phyloP scores from a whole-genome alignment of 2,888 invertebrate species.

The Volucella zonaria region DNA sequence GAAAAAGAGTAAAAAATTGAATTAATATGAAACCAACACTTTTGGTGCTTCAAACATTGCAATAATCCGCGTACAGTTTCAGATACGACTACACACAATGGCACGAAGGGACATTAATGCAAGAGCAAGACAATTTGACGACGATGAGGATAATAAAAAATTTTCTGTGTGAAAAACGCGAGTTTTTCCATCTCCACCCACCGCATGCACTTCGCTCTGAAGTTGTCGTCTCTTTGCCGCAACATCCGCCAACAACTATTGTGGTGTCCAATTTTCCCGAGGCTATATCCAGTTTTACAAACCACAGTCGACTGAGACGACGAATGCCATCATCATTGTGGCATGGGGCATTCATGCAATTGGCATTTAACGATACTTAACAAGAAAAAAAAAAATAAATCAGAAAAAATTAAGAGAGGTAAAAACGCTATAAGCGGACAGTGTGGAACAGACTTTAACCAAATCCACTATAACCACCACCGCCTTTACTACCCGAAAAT shows the following conservation, averaged over 20 bases:
- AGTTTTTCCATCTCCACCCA: constrained; percentile 39
- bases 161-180: constrained; percentile 62
- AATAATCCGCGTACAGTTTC: constrained; percentile 1
- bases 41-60: constrained; percentile 40
- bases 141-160: constrained; percentile 16
- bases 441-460: constrained; percentile 11
- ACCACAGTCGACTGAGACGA: constrained; percentile 32
- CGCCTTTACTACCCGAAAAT: background rate
- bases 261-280: constrained; percentile 63
- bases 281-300: constrained; percentile 40
- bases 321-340: constrained; percentile 32
- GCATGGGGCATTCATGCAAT: constrained; percentile 61
- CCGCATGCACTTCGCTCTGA: background rate
- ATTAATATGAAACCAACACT: constrained; percentile 56
- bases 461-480: constrained; percentile 10
- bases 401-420: background rate
- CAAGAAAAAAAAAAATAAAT: constrained; percentile 10
- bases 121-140: constrained; percentile 37
- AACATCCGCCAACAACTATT: constrained; percentile 36
- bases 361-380: constrained; percentile 73
- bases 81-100: background rate
- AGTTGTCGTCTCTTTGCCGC: background rate
- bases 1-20: constrained; percentile 31
- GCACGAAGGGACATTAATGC: constrained; percentile 5
- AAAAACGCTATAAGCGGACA: background rate